A percentile compares a stretch with the other conserved stretches of the same genome.
phyloP scores from a whole-genome alignment of 1,140 invertebrate genomes.

The Ylistrum balloti region DNA sequence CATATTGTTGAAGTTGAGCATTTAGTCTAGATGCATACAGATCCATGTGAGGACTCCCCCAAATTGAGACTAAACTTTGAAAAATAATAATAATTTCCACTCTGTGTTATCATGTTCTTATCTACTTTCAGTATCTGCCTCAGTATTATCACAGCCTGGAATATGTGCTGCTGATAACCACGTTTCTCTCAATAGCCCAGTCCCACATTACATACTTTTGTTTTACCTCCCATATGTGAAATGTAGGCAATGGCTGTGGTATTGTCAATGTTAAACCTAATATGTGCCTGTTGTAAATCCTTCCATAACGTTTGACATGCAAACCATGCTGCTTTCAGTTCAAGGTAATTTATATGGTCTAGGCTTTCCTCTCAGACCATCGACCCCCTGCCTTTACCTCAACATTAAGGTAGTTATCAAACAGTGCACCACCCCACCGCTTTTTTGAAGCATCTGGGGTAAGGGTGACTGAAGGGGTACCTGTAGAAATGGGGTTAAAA shows the following conservation, averaged over 20 bases:
- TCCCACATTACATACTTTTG: constrained; percentile 47
- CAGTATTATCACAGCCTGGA: constrained; percentile 46
- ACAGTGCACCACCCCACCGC: not conserved
- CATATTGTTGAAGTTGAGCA: constrained; percentile 56
- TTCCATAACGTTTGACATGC: not conserved
- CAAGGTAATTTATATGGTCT: not conserved
- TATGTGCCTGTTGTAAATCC: not conserved
- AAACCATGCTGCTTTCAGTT: not conserved
- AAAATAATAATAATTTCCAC: constrained; percentile 43
- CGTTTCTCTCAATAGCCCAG: constrained; percentile 10
- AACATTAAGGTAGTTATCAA: not conserved
- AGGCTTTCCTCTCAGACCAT: not conserved
- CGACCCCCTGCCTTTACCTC: not conserved
- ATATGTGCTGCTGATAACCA: constrained; percentile 54
- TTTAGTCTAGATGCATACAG: constrained; percentile 65
- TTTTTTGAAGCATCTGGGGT: not conserved
- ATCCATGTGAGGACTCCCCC: constrained; percentile 50
- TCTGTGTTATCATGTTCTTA: constrained; percentile 50
- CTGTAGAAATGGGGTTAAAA: not conserved
- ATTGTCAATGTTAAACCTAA: constrained; percentile 43
- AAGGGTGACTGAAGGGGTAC: not conserved
- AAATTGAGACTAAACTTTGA: not conserved
- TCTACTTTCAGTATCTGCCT: constrained; percentile 44
- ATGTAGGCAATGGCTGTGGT: constrained; percentile 56
- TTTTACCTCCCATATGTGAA: constrained; percentile 58